Base-by-base conservation (phyloP, 2,888 invertebrate genomes). In the Ctena decussata region DNA sequence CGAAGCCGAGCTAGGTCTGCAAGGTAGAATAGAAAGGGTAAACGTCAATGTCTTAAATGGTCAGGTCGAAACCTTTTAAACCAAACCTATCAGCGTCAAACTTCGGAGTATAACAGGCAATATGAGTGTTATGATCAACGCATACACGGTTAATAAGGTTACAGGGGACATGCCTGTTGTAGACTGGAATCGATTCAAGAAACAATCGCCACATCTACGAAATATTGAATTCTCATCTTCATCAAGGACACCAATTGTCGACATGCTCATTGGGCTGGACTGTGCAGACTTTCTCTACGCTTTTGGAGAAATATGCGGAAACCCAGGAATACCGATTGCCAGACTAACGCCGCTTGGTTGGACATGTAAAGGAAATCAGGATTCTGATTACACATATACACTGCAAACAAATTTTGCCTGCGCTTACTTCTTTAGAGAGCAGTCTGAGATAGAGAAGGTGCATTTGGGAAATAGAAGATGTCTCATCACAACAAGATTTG, bases 281-380 rank as follows among this genome's bases (percentile, higher is more conserved):
- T 37, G 46, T 72, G 53, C 24, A 37, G 57, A 72, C 6, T 27
- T 79, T 8, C 79, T 71, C 30, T 41, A 6, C 0, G 18, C 27
- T 5, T 11, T 79, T 0, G 24, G 37, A n/a, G 79, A 79, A 72
- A 3, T 53, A 21, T 11, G 18, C 8, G 79, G 72, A 2, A 35
- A 70, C 30, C 30, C 32, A 27, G 73, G 60, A 0, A 12, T 2
- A 12, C 79, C 53, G 15, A 35, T 46, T 8, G 79, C 79, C 5
- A 0, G 72, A 37, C 37, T 79, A 5, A 79, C 72, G 12, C 79
- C 79, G 1, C 30, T 79, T 0, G 79, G 72, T 21, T 79, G 79
- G 79, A 73, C 73, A 1, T 79, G 79, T 44, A 46, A 72, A 0
- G 79, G 79, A n/a, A 69, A 30, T 27, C 69, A 12, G 37, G 37